A percentile compares a stretch with the other conserved stretches of the same genome.
phyloP scores from a whole-genome alignment of 1,140 invertebrate species.

The Drosophila asahinai region DNA sequence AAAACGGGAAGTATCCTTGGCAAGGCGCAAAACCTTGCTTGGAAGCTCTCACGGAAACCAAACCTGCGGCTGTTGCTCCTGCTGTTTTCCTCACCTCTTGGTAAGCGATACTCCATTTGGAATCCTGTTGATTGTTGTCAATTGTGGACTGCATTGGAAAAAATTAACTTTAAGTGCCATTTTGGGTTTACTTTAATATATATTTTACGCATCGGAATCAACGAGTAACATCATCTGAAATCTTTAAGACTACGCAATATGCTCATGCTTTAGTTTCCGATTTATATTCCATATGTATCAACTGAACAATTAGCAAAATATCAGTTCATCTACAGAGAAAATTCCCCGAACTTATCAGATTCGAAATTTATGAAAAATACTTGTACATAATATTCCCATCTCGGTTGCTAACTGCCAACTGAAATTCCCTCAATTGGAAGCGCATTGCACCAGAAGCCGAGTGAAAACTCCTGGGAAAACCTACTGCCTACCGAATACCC shows the following conservation, averaged over 20 bases:
- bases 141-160: not conserved
- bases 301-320: slow-evolving; percentile 7
- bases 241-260: too few relatives aligned
- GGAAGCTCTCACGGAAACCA: slow-evolving; percentile 53
- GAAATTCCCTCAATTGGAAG: slow-evolving; percentile 24
- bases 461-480: slow-evolving; percentile 23
- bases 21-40: slow-evolving; percentile 39
- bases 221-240: too few relatives aligned
- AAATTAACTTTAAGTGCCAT: too few relatives aligned
- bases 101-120: not conserved
- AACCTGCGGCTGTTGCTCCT: slow-evolving; percentile 35
- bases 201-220: too few relatives aligned
- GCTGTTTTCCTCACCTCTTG: slow-evolving; percentile 22
- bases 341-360: slow-evolving; percentile 28
- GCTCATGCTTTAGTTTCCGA: too few relatives aligned
- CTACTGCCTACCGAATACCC: too few relatives aligned
- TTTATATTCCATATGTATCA: not conserved
- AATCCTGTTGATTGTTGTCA: slow-evolving; percentile 5
- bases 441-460: slow-evolving; percentile 9
- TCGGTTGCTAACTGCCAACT: slow-evolving; percentile 2
- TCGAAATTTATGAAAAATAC: slow-evolving; percentile 10
- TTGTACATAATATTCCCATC: not conserved
- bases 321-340: not conserved
- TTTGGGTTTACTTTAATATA: too few relatives aligned
- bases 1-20: slow-evolving; percentile 16